phyloP scores from a whole-genome alignment of 2,888 invertebrate genomes.

The Sycophila texana region DNA sequence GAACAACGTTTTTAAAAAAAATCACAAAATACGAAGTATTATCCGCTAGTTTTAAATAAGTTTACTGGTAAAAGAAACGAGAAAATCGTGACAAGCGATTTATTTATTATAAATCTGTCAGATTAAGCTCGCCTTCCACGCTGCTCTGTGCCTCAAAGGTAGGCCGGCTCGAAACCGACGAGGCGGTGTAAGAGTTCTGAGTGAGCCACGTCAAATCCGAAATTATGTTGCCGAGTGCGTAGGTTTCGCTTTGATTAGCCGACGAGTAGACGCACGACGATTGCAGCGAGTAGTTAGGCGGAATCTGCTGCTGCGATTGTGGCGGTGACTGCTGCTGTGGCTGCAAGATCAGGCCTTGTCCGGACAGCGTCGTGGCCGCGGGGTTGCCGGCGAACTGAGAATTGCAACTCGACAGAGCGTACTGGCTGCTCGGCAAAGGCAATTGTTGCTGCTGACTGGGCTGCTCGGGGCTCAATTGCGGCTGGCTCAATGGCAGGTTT shows the following conservation, averaged over 20 bases:
- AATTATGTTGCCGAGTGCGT: not conserved
- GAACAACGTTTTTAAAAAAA: too few species aligned
- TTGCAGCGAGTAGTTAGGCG: not conserved
- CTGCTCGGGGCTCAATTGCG: too few species aligned
- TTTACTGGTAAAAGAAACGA: too few species aligned
- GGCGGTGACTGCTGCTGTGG: constrained; percentile 18
- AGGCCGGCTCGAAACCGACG: not conserved
- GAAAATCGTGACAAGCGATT: too few species aligned
- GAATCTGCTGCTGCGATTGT: not conserved
- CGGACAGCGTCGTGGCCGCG: not conserved
- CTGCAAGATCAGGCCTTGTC: constrained; percentile 7
- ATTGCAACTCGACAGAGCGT: not conserved
- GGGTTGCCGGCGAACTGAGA: not conserved
- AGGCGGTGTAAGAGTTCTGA: not conserved
- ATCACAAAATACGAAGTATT: too few species aligned
- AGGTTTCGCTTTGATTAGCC: not conserved
- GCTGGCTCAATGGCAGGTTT: not conserved
- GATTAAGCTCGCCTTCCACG: not conserved
- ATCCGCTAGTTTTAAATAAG: too few species aligned
- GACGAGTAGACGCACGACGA: not conserved
- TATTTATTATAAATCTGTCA: constrained; percentile 14
- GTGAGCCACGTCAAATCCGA: constrained; percentile 18
- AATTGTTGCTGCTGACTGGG: not conserved
- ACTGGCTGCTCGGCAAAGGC: not conserved
- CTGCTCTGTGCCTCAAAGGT: not conserved